Percentiles rank a stretch among this genome's conserved stretches.
These are phyloP conservation scores for Hydrophis major DNA, from an alignment of 2,797 vertebrate species.

Conservation along the genomic window DNA sequence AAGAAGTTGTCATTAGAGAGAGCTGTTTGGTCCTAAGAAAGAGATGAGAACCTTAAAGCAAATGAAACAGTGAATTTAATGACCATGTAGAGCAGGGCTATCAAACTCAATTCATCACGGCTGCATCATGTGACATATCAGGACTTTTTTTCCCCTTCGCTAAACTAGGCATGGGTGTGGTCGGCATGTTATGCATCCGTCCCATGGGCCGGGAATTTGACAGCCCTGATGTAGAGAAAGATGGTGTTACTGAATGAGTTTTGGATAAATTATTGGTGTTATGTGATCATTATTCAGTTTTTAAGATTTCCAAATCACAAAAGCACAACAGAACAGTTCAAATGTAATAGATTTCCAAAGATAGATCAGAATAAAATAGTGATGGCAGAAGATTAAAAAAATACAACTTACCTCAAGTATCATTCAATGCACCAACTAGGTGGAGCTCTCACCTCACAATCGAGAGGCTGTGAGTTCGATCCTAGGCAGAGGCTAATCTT, in stretches of 20 bases:
- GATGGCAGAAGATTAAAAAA: not conserved
- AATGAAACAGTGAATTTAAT: not conserved
- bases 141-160: too few species aligned
- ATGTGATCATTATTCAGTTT: not conserved
- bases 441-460: too few species aligned
- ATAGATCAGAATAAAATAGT: not conserved
- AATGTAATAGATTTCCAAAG: not conserved
- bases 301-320: not conserved
- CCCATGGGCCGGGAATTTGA: too few species aligned
- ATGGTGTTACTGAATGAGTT: not conserved
- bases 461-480: too few species aligned
- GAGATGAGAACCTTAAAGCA: not conserved
- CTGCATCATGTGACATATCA: too few species aligned
- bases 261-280: not conserved
- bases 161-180: too few species aligned
- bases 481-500: too few species aligned
- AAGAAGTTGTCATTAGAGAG: not conserved
- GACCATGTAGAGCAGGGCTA: not conserved
- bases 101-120: too few species aligned
- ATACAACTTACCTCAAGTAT: not conserved
- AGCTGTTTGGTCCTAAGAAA: not conserved
- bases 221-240: not conserved
- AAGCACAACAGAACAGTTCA: not conserved
- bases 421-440: not conserved
- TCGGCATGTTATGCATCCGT: too few species aligned